Percentiles rank a stretch among this genome's conserved stretches.
These are phyloP conservation scores for Tricholaema leucomelas DNA, from an alignment of 2,113 vertebrate species.

Conservation along the genomic window DNA sequence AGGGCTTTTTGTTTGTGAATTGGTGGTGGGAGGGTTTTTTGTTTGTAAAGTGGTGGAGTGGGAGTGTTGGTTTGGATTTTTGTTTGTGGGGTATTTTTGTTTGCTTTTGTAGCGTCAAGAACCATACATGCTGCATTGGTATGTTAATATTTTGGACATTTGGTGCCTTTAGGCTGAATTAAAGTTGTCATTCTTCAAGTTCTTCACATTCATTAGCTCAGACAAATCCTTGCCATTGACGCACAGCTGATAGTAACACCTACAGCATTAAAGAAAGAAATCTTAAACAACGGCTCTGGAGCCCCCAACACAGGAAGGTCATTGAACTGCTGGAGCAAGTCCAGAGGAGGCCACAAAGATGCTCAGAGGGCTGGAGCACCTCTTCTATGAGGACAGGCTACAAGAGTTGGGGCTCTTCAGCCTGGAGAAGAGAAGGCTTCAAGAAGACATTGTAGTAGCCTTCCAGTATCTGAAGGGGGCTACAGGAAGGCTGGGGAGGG, in stretches of 20 bases:
- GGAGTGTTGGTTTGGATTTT: accelerated
- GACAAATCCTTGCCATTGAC: not conserved
- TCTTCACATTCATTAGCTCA: conserved; percentile 20
- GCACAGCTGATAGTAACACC: conserved; percentile 27
- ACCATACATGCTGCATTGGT: not conserved
- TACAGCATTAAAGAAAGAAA: not conserved
- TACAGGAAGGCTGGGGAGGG: too few species aligned
- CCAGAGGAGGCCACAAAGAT: too few species aligned
- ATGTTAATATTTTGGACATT: not conserved
- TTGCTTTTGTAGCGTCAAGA: not conserved
- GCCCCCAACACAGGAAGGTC: too few species aligned
- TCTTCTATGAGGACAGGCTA: too few species aligned
- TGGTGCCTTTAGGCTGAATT: not conserved
- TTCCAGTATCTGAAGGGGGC: too few species aligned
- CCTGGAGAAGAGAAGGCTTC: too few species aligned
- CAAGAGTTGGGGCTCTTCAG: too few species aligned
- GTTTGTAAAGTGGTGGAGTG: not conserved
- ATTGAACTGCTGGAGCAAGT: too few species aligned
- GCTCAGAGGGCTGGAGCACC: too few species aligned
- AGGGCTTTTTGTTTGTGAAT: not conserved
- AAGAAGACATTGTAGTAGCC: too few species aligned
- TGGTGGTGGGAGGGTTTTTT: not conserved
- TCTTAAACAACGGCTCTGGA: not conserved
- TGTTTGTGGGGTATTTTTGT: not conserved
- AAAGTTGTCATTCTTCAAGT: not conserved